Base-by-base conservation (phyloP, 2,888 invertebrate species). In the Sinhomidia bicolor region DNA sequence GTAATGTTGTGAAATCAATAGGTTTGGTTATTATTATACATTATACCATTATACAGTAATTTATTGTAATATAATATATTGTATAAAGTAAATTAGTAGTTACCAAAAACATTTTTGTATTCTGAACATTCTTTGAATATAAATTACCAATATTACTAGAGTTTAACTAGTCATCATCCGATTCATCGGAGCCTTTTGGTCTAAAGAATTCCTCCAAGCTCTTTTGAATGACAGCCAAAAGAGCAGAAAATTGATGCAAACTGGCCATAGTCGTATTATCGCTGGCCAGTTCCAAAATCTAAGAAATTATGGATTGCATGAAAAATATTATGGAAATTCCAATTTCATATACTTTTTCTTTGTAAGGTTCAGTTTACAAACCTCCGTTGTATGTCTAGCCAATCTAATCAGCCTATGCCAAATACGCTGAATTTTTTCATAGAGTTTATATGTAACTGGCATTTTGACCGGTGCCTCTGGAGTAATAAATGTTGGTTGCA, bases 331-430 rank as follows among this genome's bases (percentile, higher is more conserved):
- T 41, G 10, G 41, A 41, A 41, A 41, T 10, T 41, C 41, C 10
- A 41, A 41, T 7, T 41, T 41, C 10, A 41, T 41, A 7, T 10
- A 5, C 41, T 10, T 41, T 41, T 41, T 41, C 26, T 79, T 47
- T 54, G n/a, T 71, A 84, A 23, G 32, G 23, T n/a, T 78, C 47
- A 74, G 14, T 84, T 41, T n/a, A 57, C 17, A 4, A n/a, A 96
- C 96, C 94, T 95, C 95, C 9, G 96, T 96, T 91, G 95, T 95
- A 26, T 96, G 96, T 36, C 94, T 93, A 0, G 96, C 96, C 4
- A 95, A 94, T 90, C 95, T 95, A 96, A 97, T 97, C 68, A 97
- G 95, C 88, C 97, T 94, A 82, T 96, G 94, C 97, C 97, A 97
- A 90, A 96, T 96, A 51, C 96, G 95, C 93, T 97, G 96, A 95